Percentiles rank a stretch among this genome's conserved stretches.
phyloP scores from a whole-genome alignment of 2,888 invertebrate genomes.

The Phortica magna region DNA sequence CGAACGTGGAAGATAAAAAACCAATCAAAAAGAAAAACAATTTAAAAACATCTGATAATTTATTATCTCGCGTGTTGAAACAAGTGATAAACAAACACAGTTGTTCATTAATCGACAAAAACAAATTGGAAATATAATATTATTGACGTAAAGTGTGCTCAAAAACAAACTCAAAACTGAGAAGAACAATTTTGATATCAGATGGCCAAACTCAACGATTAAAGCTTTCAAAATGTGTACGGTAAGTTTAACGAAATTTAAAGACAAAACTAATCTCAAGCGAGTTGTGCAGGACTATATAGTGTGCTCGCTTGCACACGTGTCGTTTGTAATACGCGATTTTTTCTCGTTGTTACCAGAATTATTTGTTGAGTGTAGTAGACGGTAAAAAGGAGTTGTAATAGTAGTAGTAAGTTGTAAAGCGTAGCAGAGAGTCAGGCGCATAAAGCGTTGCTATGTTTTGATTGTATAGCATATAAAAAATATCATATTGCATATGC shows the following conservation, averaged over 20 bases:
- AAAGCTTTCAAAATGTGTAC: conserved; percentile 12
- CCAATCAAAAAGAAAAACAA: too few species aligned
- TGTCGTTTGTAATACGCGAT: not conserved
- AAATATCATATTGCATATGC: conserved; percentile 42
- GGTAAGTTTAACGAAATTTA: conserved; percentile 14
- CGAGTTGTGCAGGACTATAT: not conserved
- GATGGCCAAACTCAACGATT: not conserved
- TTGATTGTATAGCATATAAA: not conserved
- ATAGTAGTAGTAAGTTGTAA: conserved; percentile 26
- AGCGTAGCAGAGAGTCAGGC: not conserved
- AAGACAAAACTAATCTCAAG: not conserved
- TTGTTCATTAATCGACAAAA: not conserved
- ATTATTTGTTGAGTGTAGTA: too few species aligned
- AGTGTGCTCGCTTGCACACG: conserved; percentile 3
- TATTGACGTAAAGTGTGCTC: not conserved
- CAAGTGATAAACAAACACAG: too few species aligned
- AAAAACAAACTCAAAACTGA: not conserved
- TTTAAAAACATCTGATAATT: too few species aligned
- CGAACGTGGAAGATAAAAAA: too few species aligned
- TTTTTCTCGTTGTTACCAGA: not conserved
- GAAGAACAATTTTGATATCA: not conserved
- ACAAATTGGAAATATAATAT: not conserved
- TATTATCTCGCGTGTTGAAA: too few species aligned
- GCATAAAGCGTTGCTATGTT: not conserved
- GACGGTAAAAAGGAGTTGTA: not conserved